Base-by-base conservation (phyloP, 1,140 invertebrate genomes). In the Drosophila navojoa region DNA sequence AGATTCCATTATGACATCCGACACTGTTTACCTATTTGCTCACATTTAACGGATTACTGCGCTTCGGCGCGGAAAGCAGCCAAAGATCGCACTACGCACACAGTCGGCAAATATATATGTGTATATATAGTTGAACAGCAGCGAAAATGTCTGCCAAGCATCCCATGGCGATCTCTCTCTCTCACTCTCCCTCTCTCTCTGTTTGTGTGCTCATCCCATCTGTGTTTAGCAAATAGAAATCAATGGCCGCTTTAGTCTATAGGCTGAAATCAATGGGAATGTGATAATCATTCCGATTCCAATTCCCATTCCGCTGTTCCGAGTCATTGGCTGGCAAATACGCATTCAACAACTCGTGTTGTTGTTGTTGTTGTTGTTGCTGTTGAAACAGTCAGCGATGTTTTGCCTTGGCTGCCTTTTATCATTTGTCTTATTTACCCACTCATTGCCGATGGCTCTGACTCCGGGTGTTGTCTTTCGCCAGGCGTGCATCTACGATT, bases 21-120 rank as follows among this genome's bases (percentile, higher is more conserved):
- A 89, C 72, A 77, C 84, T 77, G 70, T 62, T 73, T 78, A 49
- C 42, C 80, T 87, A 76, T 87, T 87, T 87, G 82, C 82, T 59
- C 84, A 87, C 84, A 87, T 87, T 89, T 89, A 87, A 87, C 82
- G 82, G 82, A 89, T 87, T 84, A 87, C 79, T 86, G 78, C 52
- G 71, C 79, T 61, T 81, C 45, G 70, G 40, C 53, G 62, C 80
- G 79, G 80, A 85, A 71, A 71, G 60, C 53, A 52, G 50, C 60
- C 22, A 62, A 55, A 58, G 60, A 64, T 54, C 59, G 53, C 66
- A 70, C 58, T 66, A 54, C 35, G 6, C 35, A 38, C 35, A 38
- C 61, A 47, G 64, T 85, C 70, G 42, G 68, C 81, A 84, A 84
- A 84, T 70, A 64, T 6, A 29, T 29, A 5, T 29, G 4, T 29